These are phyloP conservation scores for Cephus pulcher DNA, from an alignment of 2,888 invertebrate genomes.

Conservation along the genomic window DNA sequence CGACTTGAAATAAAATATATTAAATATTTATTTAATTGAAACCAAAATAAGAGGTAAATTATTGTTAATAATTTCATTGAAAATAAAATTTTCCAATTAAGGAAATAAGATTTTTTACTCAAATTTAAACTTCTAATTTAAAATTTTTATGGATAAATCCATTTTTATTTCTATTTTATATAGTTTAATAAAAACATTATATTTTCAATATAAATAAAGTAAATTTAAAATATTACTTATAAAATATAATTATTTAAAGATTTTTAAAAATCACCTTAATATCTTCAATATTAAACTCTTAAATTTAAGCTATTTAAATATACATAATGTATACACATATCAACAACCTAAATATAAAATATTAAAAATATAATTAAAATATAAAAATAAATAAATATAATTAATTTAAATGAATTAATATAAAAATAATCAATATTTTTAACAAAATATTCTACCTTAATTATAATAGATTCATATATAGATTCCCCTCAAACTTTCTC, in stretches of 20 bases:
- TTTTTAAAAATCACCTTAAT: background rate
- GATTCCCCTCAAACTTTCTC: background rate
- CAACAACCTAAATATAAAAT: slow-evolving; percentile 15
- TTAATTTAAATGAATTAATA: slow-evolving; percentile 5
- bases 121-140: slow-evolving; percentile 74
- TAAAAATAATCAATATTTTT: slow-evolving; percentile 13
- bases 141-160: slow-evolving; percentile 68
- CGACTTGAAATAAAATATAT: slow-evolving; percentile 30
- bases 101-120: slow-evolving; percentile 65
- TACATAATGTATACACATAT: no score
- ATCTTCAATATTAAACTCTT: slow-evolving; percentile 1
- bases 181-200: slow-evolving; percentile 67
- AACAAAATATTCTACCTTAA: background rate
- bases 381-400: slow-evolving; percentile 21
- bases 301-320: background rate
- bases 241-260: slow-evolving; percentile 60
- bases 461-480: slow-evolving; percentile 36
- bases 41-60: slow-evolving; percentile 73
- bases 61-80: slow-evolving; percentile 76
- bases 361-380: slow-evolving; percentile 19
- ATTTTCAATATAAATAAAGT: slow-evolving; percentile 42
- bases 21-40: slow-evolving; percentile 71
- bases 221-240: no score
- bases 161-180: slow-evolving; percentile 70
- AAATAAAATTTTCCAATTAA: slow-evolving; percentile 67